Evolutionary conservation across 2,113 vertebrate genomes (phyloP).

Genomic region (Miniopterus natalensis): DNA sequence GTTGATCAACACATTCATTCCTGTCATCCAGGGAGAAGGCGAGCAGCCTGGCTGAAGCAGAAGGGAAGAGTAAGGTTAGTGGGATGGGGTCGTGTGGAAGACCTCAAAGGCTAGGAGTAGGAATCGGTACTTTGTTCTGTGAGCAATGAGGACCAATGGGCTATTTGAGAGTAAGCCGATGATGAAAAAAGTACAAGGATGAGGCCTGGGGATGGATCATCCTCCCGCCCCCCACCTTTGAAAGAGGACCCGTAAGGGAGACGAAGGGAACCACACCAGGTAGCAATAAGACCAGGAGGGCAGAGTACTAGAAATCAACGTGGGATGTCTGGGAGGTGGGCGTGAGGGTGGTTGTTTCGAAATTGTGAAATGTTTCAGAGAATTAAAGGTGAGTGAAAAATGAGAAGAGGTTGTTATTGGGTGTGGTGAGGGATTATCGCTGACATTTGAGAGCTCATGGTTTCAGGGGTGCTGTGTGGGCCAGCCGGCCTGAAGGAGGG

Average conservation of each 20-base stretch:
- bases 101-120: neutral
- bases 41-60: neutral
- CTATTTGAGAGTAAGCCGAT: neutral
- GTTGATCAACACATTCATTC: neutral
- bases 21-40: neutral
- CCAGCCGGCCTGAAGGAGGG: neutral
- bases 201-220: neutral
- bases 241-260: neutral
- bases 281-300: neutral
- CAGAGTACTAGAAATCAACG: neutral
- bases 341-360: neutral
- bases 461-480: neutral
- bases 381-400: slow-evolving; percentile 1
- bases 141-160: neutral
- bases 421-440: neutral
- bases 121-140: neutral
- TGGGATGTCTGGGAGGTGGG: neutral
- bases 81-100: neutral
- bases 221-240: neutral
- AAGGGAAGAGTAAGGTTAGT: neutral
- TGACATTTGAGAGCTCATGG: neutral
- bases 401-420: neutral
- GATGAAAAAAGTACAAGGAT: neutral
- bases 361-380: neutral
- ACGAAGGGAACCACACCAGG: neutral